Percentiles rank a stretch among this genome's conserved stretches.
phyloP scores from a whole-genome alignment of 1,140 invertebrate species.

The Drosophila melanogaster region DNA sequence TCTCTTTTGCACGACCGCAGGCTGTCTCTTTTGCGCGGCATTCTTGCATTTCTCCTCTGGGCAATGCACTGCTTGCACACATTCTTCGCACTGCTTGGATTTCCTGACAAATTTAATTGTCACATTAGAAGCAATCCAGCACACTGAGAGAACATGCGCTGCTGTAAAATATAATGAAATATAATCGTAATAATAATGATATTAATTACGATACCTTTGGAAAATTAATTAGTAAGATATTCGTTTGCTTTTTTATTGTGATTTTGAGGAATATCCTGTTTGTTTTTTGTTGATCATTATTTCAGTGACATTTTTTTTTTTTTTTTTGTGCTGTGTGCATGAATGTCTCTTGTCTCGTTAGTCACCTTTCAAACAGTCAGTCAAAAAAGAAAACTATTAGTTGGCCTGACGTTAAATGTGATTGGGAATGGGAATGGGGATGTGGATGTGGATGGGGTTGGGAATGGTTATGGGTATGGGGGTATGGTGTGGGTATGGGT shows the following conservation, averaged over 20 bases:
- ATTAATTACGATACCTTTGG: neutral
- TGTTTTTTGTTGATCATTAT: neutral
- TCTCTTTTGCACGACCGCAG: neutral
- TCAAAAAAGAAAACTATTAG: slow-evolving; percentile 70
- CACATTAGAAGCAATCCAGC: slow-evolving; percentile 47
- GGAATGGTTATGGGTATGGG: neutral
- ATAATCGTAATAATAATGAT: neutral
- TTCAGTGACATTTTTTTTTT: slow-evolving; percentile 6
- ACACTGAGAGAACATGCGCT: neutral
- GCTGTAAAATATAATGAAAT: neutral
- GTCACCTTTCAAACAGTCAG: slow-evolving; percentile 62
- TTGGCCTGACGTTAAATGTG: slow-evolving; percentile 49
- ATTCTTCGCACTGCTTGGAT: slow-evolving; percentile 10
- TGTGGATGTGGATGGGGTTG: slow-evolving; percentile 11
- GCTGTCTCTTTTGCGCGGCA: slow-evolving; percentile 11
- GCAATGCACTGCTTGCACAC: slow-evolving; percentile 31
- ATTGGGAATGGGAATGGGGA: slow-evolving; percentile 43
- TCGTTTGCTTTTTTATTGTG: neutral
- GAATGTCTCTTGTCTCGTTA: slow-evolving; percentile 62
- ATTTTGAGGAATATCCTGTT: neutral
- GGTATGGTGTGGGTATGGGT: slow-evolving; percentile 19
- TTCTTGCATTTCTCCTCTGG: slow-evolving; percentile 27
- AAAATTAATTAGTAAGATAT: neutral
- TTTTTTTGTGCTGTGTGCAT: slow-evolving; percentile 18
- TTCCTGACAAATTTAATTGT: slow-evolving; percentile 67